Percentiles rank a stretch among this genome's conserved stretches.
Conservation (phyloP, 2,797 vertebrate species). For the Bovichtus diacanthus region DNA sequence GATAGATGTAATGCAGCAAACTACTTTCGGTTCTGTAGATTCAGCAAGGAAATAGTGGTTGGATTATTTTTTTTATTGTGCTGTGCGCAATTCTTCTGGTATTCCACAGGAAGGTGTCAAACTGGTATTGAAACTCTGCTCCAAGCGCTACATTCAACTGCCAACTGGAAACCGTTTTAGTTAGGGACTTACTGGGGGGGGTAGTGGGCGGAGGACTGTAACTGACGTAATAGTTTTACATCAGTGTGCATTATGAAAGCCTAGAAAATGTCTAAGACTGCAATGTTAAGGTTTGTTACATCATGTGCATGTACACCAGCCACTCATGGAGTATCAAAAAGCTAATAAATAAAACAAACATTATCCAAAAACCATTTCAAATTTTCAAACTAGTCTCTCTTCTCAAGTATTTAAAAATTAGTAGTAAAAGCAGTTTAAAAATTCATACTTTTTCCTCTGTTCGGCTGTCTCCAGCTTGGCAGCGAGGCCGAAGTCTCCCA, state of each 20-base stretch:
- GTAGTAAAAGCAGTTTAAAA: not conserved
- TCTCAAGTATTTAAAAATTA: not conserved
- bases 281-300: not conserved
- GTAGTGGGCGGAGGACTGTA: constrained; percentile 46
- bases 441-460: constrained; percentile 93
- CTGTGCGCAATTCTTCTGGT: constrained; percentile 34
- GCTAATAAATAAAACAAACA: too few species aligned
- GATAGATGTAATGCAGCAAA: not conserved
- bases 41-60: not conserved
- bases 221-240: constrained; percentile 44
- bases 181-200: constrained; percentile 37
- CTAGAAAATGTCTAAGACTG: not conserved
- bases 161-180: constrained; percentile 74
- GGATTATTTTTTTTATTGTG: not conserved
- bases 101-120: constrained; percentile 69
- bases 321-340: not conserved
- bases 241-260: not conserved
- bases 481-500: constrained; percentile 97
- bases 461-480: constrained; percentile 92
- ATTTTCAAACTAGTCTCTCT: not conserved
- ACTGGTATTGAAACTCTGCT: constrained; percentile 59
- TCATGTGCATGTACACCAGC: not conserved
- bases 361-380: not conserved
- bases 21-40: not conserved
- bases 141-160: constrained; percentile 56